phyloP scores from a whole-genome alignment of 1,140 invertebrate genomes.

The Rhopalosiphum padi region DNA sequence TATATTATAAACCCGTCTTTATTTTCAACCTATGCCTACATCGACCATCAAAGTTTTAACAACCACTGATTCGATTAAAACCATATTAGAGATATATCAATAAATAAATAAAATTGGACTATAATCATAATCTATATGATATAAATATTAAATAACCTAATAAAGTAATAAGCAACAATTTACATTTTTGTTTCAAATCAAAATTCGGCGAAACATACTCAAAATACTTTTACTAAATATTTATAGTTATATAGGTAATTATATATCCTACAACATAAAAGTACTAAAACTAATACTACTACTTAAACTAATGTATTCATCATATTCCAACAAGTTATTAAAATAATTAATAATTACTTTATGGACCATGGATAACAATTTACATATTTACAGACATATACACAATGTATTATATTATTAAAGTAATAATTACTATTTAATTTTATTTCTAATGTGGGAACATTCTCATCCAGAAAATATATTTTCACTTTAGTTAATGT shows the following conservation, averaged over 20 bases:
- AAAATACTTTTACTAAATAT: too few relatives aligned
- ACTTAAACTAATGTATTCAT: too few relatives aligned
- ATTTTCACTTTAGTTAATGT: not conserved
- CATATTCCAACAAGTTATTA: not conserved
- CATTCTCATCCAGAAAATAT: not conserved
- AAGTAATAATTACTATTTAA: constrained; percentile 11
- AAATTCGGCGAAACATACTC: not conserved
- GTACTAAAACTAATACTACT: too few relatives aligned
- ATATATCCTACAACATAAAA: not conserved
- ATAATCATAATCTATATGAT: too few relatives aligned
- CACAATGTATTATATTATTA: not conserved
- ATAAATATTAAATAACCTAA: not conserved
- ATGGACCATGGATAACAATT: not conserved
- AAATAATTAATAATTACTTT: not conserved
- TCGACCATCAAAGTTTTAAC: not conserved
- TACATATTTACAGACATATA: not conserved
- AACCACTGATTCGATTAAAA: not conserved
- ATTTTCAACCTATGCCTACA: not conserved
- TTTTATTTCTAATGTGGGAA: not conserved
- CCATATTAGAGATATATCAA: not conserved
- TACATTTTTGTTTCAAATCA: not conserved
- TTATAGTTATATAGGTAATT: too few relatives aligned
- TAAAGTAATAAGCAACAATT: not conserved
- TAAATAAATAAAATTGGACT: not conserved
- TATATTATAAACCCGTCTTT: not conserved